Base-by-base conservation (phyloP, 2,113 vertebrate genomes). In the Lophius piscatorius region DNA sequence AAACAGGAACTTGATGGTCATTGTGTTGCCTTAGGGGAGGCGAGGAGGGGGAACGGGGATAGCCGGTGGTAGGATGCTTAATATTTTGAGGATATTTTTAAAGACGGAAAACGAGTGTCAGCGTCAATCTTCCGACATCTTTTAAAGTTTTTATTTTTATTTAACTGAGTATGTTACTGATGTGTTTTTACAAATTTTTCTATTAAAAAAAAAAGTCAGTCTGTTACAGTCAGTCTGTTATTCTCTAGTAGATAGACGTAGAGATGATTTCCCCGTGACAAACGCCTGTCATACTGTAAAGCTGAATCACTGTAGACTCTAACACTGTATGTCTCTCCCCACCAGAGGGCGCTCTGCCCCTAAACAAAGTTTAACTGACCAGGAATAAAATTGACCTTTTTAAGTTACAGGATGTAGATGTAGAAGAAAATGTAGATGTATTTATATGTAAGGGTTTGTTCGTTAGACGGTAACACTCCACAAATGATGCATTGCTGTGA, bases 261-360 rank as follows among this genome's bases (percentile, higher is more conserved):
- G 48, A 55, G 28, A 50, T 45, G 45, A 2, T 20, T 47, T 80
- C 47, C 72, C 57, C 71, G 63, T 68, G 22, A 58, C 56, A 6
- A 49, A 45, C 17, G 21, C 14, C 7, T 33, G 12, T 26, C 14
- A 28, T 57, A 79, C 66, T 77, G 74, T 70, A 76, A 51, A 39
- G 24, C 52, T 70, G 58, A 28, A 64, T 67, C 61, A 77, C 74
- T 77, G 63, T 74, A 70, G 64, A 62, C 67, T 42, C 7, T 7
- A 34, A 45, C 69, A 69, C 81, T 82, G 76, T 70, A 62, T 35
- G 17, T 31, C 33, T 66, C 20, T 33, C 34, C 52, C 76, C 84
- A 83, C 54, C 69, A 87, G 86, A 71, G 69, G 81, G 84, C 0
- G 83, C 85, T 8, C 42, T 64, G 47, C 23, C 24, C 51, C 49